Base-by-base conservation (phyloP, 2,113 vertebrate genomes). In the Gymnocephalus cernua region DNA sequence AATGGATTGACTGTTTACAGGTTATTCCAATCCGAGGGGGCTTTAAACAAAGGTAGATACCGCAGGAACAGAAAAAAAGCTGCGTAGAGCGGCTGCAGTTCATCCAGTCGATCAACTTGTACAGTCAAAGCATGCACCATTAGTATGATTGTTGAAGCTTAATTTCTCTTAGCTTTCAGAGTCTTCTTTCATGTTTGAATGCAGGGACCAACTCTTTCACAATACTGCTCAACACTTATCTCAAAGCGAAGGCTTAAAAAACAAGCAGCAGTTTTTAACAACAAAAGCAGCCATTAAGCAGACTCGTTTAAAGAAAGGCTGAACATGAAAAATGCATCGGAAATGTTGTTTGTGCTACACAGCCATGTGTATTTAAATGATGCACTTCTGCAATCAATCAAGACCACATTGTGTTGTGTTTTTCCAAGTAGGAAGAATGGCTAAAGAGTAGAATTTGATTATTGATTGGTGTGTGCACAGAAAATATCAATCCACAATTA, bases 221-320 rank as follows among this genome's bases (percentile, higher is more conserved):
- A 76, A 74, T 88, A 82, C 80, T 83, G 73, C 79, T 71, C 4
- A 0, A 59, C 77, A 85, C 79, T 88, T 88, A 79, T 84, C 80
- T 83, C 76, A 80, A 80, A 84, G 25, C n/a, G 48, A 45, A 41
- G 58, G 70, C 80, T 84, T 77, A 12, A 66, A 77, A 90, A 86
- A 65, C 72, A 85, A 88, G 77, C 54, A 27, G 32, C 48, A 1
- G 16, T 47, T 85, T 79, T 48, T 47, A 59, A 48, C 83, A 80
- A 85, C 68, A 88, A 77, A 83, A 62, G 69, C 77, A 56, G 16
- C 61, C 64, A 59, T 86, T 84, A 74, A 27, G 32, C 69, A 15
- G 69, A 25, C 45, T 12, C 58, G 57, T 79, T 79, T 84, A 79
- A 13, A 10, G 54, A 53, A 15, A 64, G 67, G 59, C 27, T 66